A percentile compares a stretch with the other conserved stretches of the same genome.
Evolutionary conservation across 2,797 vertebrate species (phyloP).

Genomic region (Pseudochirops corinnae): DNA sequence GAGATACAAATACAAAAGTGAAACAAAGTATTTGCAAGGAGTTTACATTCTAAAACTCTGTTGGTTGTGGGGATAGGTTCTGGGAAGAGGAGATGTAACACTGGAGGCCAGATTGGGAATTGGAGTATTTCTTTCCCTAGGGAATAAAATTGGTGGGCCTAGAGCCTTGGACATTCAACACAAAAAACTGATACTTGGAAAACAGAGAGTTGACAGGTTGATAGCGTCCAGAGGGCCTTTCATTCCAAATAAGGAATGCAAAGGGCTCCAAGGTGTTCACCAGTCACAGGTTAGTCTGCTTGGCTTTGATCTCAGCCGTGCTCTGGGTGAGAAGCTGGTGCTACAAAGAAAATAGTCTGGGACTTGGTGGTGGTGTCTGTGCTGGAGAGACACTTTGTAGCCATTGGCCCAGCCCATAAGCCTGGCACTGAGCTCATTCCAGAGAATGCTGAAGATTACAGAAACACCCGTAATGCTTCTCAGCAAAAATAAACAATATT

Average conservation of each 20-base stretch:
- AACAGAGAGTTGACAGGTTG: not conserved
- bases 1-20: no score
- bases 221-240: not conserved
- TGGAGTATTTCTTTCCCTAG: not conserved
- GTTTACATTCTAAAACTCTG: no score
- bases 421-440: conserved; percentile 35
- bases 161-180: not conserved
- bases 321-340: not conserved
- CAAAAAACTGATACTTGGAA: conserved; percentile 42
- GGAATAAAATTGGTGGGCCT: not conserved
- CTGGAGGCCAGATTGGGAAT: no score
- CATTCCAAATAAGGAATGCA: no score
- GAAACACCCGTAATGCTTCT: not conserved
- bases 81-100: no score
- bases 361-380: not conserved
- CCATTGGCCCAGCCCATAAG: conserved; percentile 20
- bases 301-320: not conserved
- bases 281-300: not conserved
- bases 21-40: no score
- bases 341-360: not conserved
- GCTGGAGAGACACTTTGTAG: not conserved
- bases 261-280: not conserved
- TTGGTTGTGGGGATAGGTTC: no score
- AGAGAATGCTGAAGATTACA: not conserved
- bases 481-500: conserved; percentile 1